These are phyloP conservation scores for Cinclus cinclus DNA, from an alignment of 2,113 vertebrate species.

Conservation along the genomic window DNA sequence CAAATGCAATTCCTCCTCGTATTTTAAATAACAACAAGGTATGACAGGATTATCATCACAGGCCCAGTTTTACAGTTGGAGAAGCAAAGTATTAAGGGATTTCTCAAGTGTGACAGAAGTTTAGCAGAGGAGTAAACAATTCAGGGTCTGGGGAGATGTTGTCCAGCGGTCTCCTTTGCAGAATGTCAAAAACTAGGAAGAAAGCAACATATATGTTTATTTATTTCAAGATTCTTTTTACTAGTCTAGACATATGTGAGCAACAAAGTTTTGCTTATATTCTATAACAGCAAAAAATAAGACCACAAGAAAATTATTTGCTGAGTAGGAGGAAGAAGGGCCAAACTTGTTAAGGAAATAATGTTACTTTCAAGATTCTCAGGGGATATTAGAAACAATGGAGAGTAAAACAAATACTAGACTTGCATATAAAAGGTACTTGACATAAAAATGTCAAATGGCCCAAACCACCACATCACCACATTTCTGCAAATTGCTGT, in stretches of 20 bases:
- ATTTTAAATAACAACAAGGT: background rate
- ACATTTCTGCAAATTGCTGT: constrained; percentile 32
- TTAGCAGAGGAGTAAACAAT: background rate
- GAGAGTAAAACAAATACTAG: constrained; percentile 57
- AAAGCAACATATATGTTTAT: background rate
- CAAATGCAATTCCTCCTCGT: background rate
- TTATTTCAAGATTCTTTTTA: background rate
- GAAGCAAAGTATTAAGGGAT: background rate
- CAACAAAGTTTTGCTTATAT: background rate
- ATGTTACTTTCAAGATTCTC: constrained; percentile 55
- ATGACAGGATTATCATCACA: background rate
- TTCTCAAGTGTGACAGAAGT: background rate
- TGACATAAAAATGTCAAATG: constrained; percentile 26
- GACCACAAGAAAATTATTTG: background rate
- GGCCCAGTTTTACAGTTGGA: background rate
- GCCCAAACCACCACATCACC: background rate
- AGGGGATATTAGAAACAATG: constrained; percentile 60
- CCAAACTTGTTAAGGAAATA: constrained; percentile 67
- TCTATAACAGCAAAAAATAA: background rate
- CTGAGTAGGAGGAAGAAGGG: constrained; percentile 52
- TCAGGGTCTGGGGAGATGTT: background rate
- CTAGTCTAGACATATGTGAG: background rate
- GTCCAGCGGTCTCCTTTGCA: background rate
- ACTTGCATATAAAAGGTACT: constrained; percentile 43
- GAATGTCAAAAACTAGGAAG: background rate